Base-by-base conservation (phyloP, 2,888 invertebrate species). In the Molorchus minor region DNA sequence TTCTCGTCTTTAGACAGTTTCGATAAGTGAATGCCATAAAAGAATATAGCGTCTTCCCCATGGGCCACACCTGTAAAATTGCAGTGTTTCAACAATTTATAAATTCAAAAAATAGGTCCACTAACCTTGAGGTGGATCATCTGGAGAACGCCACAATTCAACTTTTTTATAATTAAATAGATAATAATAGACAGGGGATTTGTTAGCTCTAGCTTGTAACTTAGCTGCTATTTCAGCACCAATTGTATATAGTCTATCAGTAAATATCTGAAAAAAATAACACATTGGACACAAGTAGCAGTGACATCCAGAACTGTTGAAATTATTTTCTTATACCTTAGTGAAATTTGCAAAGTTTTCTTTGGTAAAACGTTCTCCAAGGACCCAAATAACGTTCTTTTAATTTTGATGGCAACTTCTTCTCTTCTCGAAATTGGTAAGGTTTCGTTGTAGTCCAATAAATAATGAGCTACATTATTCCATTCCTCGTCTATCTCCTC, bases 221-320 rank as follows among this genome's bases (percentile, higher is more conserved):
- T 69, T 68, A 17, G 70, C 47, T 1, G 75, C 67, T 44, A 52
- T 59, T 62, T 73, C 73, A 3, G 67, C 57, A 47, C 70, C 73
- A 4, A 64, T 41, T 4, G 69, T 73, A 84, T 89, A 43, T 83
- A 82, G 72, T 85, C 88, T 79, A 75, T 90, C 89, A 0, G 87
- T 82, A 3, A 87, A 82, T 66, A 89, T 84, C 81, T 87, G 77
- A 54, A 68, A 67, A 56, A 41, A 1, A 20, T 13, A 52, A 52
- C 16, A 25, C 3, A 8, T 5, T 8, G 2, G 10, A 25, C 25
- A n/a, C 10, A 25, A 21, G 10, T 3, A 49, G 25, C 5, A 35
- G 15, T 13, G n/a, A 1, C 8, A 21, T 46, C 15, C 0, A 25
- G 16, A 7, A 10, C 19, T 38, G 4, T 2, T 7, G 16, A 3